Base-by-base conservation (phyloP, 2,113 vertebrate species). In the Brachyhypopomus gauderio region DNA sequence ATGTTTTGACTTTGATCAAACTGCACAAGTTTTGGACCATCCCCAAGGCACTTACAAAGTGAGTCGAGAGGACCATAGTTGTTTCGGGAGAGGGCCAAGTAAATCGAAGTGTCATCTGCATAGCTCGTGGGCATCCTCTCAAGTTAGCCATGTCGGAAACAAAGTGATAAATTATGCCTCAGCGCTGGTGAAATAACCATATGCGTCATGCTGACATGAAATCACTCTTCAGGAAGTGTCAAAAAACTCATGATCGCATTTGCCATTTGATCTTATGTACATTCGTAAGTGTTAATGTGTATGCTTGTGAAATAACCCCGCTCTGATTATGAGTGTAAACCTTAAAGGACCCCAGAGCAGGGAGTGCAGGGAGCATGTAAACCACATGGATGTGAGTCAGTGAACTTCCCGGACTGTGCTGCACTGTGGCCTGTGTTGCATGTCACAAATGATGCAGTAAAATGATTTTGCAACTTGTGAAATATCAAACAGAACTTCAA, bases 401-500 rank as follows among this genome's bases (percentile, higher is more conserved):
- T 59, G 36, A 60, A 52, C 41, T 81, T 81, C 80, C 79, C 30
- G 72, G 52, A 81, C 72, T 30, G 5, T 38, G 23, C 45, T 60
- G 71, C 22, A 25, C 16, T 36, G 20, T 60, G 45, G 9, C 45
- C 30, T 75, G 55, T 59, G 75, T 30, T 81, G 36, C 38, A 20
- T 41, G 34, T 41, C 19, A 72, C 20, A 36, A 17, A 69, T 60
- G 48, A 75, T 48, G 71, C 79, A 66, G 45, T 66, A 67, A 80
- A 80, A 38, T 17, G 63, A 67, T 81, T 76, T 81, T 60, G 80
- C 36, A 80, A 80, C 70, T 34, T 17, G 0, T 4, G 20, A 72
- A n/a, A 34, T 69, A 20, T 70, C 38, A 48, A 76, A 60, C 19
- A 14, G 16, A 67, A 74, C 17, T 58, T 17, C 60, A 36, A 80